Evolutionary conservation across 2,797 vertebrate genomes (phyloP).

Genomic region (Pangasius macronema): DNA sequence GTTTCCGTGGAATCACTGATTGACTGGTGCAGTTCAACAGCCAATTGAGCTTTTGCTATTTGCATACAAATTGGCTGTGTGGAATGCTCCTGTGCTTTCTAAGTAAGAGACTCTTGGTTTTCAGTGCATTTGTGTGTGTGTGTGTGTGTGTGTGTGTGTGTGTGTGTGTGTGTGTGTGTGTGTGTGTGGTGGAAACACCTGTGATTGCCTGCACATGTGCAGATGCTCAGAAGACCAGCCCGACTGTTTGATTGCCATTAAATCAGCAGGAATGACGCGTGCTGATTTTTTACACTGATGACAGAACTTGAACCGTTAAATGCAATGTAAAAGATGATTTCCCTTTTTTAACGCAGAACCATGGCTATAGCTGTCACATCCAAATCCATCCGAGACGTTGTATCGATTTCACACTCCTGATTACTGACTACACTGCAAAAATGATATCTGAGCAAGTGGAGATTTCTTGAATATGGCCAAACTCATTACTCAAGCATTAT

Average conservation of each 20-base stretch:
- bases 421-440: background rate
- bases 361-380: background rate
- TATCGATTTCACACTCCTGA: background rate
- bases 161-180: conserved; percentile 31
- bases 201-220: conserved; percentile 34
- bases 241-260: conserved; percentile 26
- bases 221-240: conserved; percentile 27
- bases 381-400: background rate
- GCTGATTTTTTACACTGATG: conserved; percentile 25
- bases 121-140: conserved; percentile 27
- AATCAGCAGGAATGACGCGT: conserved; percentile 7
- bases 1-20: conserved; percentile 49
- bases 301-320: conserved; percentile 31
- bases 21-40: conserved; percentile 61
- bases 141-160: conserved; percentile 20
- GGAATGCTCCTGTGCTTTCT: conserved; percentile 49
- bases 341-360: background rate
- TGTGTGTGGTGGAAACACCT: conserved; percentile 28
- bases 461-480: background rate
- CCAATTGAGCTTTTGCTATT: conserved; percentile 57
- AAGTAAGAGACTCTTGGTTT: conserved; percentile 43
- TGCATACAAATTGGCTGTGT: conserved; percentile 60
- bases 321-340: background rate
- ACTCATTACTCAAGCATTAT: background rate
- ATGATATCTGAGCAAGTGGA: background rate